Conservation (phyloP, 2,888 invertebrate species). For the Netelia melanura region DNA sequence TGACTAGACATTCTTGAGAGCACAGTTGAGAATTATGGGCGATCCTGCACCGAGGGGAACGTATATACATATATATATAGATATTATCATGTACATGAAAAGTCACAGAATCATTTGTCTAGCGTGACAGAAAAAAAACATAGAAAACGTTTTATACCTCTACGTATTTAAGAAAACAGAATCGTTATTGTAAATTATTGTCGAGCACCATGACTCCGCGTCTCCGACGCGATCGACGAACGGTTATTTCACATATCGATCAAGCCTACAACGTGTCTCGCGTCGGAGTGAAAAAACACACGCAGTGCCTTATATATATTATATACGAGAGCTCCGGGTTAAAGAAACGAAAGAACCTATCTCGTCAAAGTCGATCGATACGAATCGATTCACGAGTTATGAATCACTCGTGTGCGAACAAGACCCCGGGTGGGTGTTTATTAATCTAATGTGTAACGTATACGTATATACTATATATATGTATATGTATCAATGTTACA, state of each 20-base stretch:
- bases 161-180: conserved; percentile 49
- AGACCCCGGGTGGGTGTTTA: conserved; percentile 40
- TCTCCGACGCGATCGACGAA: conserved; percentile 41
- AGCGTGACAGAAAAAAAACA: background rate
- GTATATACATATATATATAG: background rate
- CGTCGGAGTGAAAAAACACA: conserved; percentile 50
- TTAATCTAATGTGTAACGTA: conserved; percentile 4
- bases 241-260: conserved; percentile 56
- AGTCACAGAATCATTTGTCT: conserved; percentile 32
- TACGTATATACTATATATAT: background rate
- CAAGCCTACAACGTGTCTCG: conserved; percentile 48
- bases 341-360: conserved; percentile 1
- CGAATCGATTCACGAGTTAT: conserved; percentile 1
- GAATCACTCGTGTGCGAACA: conserved; percentile 18
- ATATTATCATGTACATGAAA: conserved; percentile 21
- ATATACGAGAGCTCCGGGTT: conserved; percentile 42
- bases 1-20: background rate
- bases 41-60: conserved; percentile 11
- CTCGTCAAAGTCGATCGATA: conserved; percentile 15
- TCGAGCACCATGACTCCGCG: conserved; percentile 40
- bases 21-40: conserved; percentile 1
- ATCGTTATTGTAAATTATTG: conserved; percentile 56
- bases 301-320: conserved; percentile 65
- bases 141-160: conserved; percentile 54
- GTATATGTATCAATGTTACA: conserved; percentile 38